These are phyloP conservation scores for Melanostoma mellinum DNA, from an alignment of 2,888 invertebrate species.

Conservation along the genomic window DNA sequence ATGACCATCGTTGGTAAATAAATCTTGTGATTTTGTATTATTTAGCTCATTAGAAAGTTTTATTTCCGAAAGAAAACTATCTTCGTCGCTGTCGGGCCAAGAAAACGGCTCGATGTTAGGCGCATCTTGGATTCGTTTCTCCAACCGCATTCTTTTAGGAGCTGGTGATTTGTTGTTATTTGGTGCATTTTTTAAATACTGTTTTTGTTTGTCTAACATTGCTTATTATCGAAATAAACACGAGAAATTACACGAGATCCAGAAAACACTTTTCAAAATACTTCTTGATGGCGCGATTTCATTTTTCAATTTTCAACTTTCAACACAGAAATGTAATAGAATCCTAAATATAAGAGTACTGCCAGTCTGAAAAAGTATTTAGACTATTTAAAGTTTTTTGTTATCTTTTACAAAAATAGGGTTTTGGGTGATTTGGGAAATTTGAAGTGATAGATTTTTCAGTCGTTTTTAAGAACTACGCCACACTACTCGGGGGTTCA, in stretches of 20 bases:
- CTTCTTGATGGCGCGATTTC: not conserved
- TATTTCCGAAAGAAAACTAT: conserved; percentile 77
- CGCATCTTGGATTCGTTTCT: not conserved
- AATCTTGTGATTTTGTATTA: conserved; percentile 12
- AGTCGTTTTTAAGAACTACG: too few species aligned
- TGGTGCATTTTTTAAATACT: not conserved
- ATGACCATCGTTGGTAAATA: conserved; percentile 51
- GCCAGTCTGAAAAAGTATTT: not conserved
- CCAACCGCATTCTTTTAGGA: conserved; percentile 28
- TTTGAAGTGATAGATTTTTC: too few species aligned
- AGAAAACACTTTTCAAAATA: not conserved
- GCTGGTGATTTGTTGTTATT: not conserved
- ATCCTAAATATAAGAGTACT: not conserved
- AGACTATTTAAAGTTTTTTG: too few species aligned
- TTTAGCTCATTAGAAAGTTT: conserved; percentile 72
- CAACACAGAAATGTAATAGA: conserved; percentile 9
- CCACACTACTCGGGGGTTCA: too few species aligned
- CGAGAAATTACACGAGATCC: too few species aligned
- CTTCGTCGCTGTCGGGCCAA: conserved; percentile 74
- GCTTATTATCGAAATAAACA: not conserved
- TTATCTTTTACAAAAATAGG: too few species aligned
- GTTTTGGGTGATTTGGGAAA: too few species aligned
- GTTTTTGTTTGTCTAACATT: conserved; percentile 26
- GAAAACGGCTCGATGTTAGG: conserved; percentile 10
- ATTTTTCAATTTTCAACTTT: not conserved